phyloP scores from a whole-genome alignment of 2,797 vertebrate species.

The Synaphobranchus kaupii region DNA sequence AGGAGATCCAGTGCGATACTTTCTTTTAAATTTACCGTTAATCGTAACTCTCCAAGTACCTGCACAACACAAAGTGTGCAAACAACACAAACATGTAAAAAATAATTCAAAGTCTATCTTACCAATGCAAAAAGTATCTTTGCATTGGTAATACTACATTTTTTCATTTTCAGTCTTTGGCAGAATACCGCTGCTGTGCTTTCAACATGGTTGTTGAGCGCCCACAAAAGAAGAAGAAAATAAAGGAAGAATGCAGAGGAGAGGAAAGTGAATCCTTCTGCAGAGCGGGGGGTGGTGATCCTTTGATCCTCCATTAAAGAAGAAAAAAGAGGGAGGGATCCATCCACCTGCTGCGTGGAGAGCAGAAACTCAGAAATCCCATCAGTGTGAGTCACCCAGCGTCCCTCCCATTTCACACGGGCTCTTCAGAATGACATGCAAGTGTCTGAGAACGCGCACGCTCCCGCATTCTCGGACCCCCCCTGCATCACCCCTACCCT shows the following conservation, averaged over 20 bases:
- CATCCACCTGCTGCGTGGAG: constrained; percentile 27
- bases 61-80: too few relatives aligned
- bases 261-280: neutral
- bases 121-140: too few relatives aligned
- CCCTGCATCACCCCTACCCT: neutral
- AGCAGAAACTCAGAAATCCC: neutral
- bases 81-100: too few relatives aligned
- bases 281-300: neutral
- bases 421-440: constrained; percentile 27
- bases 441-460: constrained; percentile 1
- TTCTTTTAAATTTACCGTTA: too few relatives aligned
- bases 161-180: too few relatives aligned
- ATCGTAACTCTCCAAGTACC: too few relatives aligned
- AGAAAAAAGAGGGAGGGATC: neutral
- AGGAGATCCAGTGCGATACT: too few relatives aligned
- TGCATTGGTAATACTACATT: neutral
- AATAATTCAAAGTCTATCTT: too few relatives aligned
- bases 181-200: neutral
- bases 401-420: constrained; percentile 15
- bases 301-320: constrained; percentile 27
- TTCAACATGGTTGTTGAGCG: neutral
- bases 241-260: neutral
- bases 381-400: neutral
- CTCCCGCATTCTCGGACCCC: neutral
- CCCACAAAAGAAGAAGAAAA: neutral